Conservation (phyloP, 2,797 vertebrate species). For the Urosaurus nigricauda region DNA sequence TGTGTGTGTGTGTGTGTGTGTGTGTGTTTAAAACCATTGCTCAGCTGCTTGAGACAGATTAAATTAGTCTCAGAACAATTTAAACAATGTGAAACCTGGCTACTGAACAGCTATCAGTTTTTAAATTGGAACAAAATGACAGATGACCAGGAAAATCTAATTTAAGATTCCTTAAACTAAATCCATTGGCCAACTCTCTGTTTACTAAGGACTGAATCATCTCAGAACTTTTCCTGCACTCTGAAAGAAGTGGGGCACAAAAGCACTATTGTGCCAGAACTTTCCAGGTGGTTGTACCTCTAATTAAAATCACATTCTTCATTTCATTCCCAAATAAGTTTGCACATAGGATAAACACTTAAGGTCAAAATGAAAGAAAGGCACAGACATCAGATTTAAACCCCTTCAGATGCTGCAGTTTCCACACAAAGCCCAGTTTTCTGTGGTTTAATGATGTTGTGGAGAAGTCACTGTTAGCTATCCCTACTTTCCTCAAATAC, state of each 20-base stretch:
- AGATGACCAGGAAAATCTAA: slow-evolving; percentile 31
- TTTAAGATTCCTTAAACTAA: slow-evolving; percentile 41
- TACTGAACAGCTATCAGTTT: slow-evolving; percentile 25
- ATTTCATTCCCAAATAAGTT: slow-evolving; percentile 1
- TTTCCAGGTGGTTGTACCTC: background rate
- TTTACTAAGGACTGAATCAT: slow-evolving; percentile 35
- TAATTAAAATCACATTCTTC: background rate
- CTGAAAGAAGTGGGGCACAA: background rate
- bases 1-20: slow-evolving; percentile 6
- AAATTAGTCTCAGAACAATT: background rate
- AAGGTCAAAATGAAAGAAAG: background rate
- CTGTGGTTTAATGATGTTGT: background rate
- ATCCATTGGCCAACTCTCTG: slow-evolving; percentile 26
- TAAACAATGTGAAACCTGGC: background rate
- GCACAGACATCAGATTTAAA: background rate
- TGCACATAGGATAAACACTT: background rate
- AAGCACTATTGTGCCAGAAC: background rate
- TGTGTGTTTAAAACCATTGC: background rate
- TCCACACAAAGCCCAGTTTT: background rate
- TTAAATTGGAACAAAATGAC: slow-evolving; percentile 39
- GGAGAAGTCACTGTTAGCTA: background rate
- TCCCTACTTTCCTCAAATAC: background rate
- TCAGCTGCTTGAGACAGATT: background rate
- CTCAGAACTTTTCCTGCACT: background rate
- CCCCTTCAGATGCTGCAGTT: background rate